Conservation (phyloP, 1,140 invertebrate genomes). For the Solenopsis invicta region DNA sequence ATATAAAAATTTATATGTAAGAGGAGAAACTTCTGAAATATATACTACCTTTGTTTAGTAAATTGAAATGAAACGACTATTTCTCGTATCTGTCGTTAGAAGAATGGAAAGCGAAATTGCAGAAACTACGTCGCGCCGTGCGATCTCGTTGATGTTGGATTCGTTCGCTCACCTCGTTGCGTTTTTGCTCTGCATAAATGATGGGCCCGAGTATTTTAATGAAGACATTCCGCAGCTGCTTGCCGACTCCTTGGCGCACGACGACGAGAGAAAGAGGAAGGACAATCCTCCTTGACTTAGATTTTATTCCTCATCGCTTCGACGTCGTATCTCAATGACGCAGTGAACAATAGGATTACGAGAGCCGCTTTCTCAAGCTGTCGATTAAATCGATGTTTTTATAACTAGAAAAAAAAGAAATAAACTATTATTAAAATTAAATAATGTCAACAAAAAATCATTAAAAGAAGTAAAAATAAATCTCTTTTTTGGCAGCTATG, state of each 20-base stretch:
- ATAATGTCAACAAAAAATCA: not conserved
- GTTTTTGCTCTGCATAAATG: constrained; percentile 84
- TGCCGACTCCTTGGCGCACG: constrained; percentile 77
- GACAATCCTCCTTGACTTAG: constrained; percentile 61
- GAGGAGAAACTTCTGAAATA: not conserved
- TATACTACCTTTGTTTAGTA: not conserved
- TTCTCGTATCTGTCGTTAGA: not conserved
- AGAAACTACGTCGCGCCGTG: not conserved
- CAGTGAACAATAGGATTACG: constrained; percentile 35
- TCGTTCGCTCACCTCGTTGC: constrained; percentile 74
- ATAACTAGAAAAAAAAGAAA: not conserved
- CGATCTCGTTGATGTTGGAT: constrained; percentile 51
- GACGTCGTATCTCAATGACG: not conserved
- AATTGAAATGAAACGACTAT: not conserved
- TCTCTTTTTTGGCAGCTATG: not conserved
- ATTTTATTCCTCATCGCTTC: constrained; percentile 57
- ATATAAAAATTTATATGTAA: not conserved
- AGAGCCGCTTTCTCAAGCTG: not conserved
- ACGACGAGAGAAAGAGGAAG: constrained; percentile 68
- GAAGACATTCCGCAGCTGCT: constrained; percentile 82
- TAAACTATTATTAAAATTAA: not conserved
- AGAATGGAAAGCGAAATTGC: constrained; percentile 2
- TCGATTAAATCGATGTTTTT: constrained; percentile 6
- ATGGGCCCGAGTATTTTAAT: constrained; percentile 83
- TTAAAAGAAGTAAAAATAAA: not conserved